phyloP scores from a whole-genome alignment of 2,797 vertebrate species.

The Leptodactylus fallax region DNA sequence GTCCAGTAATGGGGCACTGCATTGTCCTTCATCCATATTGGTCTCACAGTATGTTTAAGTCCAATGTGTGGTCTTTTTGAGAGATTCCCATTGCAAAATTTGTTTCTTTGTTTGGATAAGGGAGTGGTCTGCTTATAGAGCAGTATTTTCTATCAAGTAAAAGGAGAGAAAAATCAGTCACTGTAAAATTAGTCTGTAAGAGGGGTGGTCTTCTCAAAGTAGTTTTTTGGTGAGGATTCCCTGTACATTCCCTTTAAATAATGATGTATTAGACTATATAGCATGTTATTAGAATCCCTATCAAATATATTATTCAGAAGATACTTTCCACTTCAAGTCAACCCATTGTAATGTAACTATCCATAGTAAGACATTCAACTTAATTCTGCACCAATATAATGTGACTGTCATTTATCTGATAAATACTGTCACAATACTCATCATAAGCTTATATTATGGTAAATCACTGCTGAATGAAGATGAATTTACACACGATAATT shows the following conservation, averaged over 20 bases:
- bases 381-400: constrained; percentile 40
- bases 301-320: neutral
- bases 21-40: too few species aligned
- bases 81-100: too few species aligned
- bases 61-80: too few species aligned
- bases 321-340: neutral
- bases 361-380: constrained; percentile 18
- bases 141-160: too few species aligned
- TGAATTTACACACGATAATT: constrained; percentile 46
- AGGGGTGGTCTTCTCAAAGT: too few species aligned
- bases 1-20: too few species aligned
- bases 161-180: too few species aligned
- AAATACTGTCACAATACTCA: constrained; percentile 54
- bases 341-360: constrained; percentile 15
- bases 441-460: constrained; percentile 36
- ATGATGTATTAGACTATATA: neutral
- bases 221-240: too few species aligned
- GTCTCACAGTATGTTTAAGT: too few species aligned
- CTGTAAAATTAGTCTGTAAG: too few species aligned
- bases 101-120: too few species aligned
- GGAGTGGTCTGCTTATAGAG: too few species aligned
- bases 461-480: constrained; percentile 37
- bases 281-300: neutral
- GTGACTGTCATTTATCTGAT: constrained; percentile 36
- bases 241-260: neutral